A percentile compares a stretch with the other conserved stretches of the same genome.
phyloP scores from a whole-genome alignment of 1,140 invertebrate genomes.

The Nebria ingens region DNA sequence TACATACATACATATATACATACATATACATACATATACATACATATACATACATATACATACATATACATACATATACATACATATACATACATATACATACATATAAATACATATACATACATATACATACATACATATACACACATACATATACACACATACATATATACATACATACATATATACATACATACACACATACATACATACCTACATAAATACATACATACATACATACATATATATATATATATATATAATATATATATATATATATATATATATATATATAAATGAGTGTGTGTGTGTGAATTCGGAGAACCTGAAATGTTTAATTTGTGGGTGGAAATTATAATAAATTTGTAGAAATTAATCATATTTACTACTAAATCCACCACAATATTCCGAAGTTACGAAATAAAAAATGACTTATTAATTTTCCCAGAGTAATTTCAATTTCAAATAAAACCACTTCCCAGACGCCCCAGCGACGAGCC shows the following conservation, averaged over 20 bases:
- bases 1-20: conserved; percentile 2
- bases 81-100: conserved; percentile 1
- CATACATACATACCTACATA: background rate
- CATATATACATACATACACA: background rate
- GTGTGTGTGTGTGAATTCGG: background rate
- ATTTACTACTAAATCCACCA: too few species aligned
- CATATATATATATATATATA: conserved; percentile 1
- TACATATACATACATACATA: background rate
- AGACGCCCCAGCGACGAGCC: too few species aligned
- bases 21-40: background rate
- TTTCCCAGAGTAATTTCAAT: too few species aligned
- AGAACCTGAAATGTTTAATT: too few species aligned
- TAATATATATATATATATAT: background rate
- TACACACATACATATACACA: background rate
- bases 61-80: background rate
- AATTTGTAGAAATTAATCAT: too few species aligned
- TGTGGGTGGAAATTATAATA: too few species aligned
- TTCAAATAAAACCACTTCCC: too few species aligned
- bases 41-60: background rate
- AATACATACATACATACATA: background rate
- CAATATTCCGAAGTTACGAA: too few species aligned
- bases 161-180: background rate
- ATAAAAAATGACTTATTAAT: too few species aligned
- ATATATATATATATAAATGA: background rate
- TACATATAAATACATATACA: too few species aligned